Conservation (phyloP, 2,113 vertebrate species). For the Dolichotis patagonum region DNA sequence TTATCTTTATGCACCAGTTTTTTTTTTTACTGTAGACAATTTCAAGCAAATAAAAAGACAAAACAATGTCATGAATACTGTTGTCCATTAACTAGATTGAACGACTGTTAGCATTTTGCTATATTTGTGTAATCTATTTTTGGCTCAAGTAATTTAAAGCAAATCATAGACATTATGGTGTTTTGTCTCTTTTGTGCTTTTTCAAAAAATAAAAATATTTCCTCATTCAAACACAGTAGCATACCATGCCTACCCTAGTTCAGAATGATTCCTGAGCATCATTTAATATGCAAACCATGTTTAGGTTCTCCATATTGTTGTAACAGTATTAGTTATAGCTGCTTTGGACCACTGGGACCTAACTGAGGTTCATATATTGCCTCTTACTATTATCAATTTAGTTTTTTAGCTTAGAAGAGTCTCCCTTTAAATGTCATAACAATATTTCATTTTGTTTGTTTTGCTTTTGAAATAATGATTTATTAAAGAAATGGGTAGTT, state of each 20-base stretch:
- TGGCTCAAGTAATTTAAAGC: neutral
- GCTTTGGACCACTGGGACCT: neutral
- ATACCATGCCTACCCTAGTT: neutral
- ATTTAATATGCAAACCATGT: neutral
- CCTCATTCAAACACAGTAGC: neutral
- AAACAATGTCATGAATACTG: neutral
- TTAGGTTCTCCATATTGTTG: neutral
- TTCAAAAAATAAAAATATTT: neutral
- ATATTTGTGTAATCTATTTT: neutral
- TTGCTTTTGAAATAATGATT: neutral
- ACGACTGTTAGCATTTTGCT: neutral
- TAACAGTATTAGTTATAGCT: neutral
- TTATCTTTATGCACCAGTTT: neutral
- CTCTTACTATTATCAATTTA: neutral
- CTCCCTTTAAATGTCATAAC: neutral
- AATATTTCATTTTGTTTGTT: neutral
- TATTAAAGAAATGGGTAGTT: neutral
- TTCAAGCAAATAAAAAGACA: neutral
- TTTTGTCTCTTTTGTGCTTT: neutral
- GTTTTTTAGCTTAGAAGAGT: constrained; percentile 9
- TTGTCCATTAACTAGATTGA: neutral
- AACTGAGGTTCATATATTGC: neutral
- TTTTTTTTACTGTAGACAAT: neutral
- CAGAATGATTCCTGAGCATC: neutral
- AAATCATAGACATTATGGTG: neutral